Percentiles rank a stretch among this genome's conserved stretches.
Conservation (phyloP, 2,888 invertebrate genomes). For the Polydrusus cervinus region DNA sequence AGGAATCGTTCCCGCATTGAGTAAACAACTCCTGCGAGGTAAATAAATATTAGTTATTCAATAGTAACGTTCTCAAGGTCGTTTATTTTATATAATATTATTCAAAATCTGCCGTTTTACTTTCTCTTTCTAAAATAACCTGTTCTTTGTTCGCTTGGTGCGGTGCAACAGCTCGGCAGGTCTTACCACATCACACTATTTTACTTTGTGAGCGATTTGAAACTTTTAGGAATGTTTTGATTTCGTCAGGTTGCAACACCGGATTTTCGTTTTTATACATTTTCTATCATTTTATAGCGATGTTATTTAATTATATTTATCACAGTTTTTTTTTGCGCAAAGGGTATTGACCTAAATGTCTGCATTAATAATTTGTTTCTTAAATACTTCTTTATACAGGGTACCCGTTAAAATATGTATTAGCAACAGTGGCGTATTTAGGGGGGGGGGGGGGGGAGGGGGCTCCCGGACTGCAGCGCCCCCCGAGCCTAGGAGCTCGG, state of each 20-base stretch:
- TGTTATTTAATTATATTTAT: constrained; percentile 19
- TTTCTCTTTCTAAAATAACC: constrained; percentile 46
- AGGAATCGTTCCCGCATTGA: constrained; percentile 8
- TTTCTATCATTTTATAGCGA: constrained; percentile 1
- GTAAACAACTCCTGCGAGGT: constrained; percentile 16
- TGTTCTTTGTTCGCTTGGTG: constrained; percentile 28
- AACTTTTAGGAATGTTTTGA: constrained; percentile 23
- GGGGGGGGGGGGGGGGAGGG: too few species aligned
- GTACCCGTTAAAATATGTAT: too few species aligned
- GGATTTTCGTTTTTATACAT: constrained; percentile 14
- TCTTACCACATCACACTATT: constrained; percentile 3
- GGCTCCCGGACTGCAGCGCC: too few species aligned
- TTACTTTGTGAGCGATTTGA: constrained; percentile 15
- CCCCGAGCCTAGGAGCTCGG: too few species aligned
- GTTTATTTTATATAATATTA: constrained; percentile 34
- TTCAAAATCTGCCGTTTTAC: constrained; percentile 27
- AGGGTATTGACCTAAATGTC: constrained; percentile 13
- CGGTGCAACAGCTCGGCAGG: constrained; percentile 8
- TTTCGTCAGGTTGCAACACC: constrained; percentile 11
- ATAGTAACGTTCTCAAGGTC: constrained; percentile 46
- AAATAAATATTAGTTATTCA: constrained; percentile 45
- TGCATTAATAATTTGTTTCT: constrained; percentile 9
- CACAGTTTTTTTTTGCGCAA: constrained; percentile 12
- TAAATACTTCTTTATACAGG: too few species aligned
- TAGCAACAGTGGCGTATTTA: too few species aligned